Percentiles rank a stretch among this genome's conserved stretches.
phyloP scores from a whole-genome alignment of 2,888 invertebrate genomes.

The Apamea monoglypha region DNA sequence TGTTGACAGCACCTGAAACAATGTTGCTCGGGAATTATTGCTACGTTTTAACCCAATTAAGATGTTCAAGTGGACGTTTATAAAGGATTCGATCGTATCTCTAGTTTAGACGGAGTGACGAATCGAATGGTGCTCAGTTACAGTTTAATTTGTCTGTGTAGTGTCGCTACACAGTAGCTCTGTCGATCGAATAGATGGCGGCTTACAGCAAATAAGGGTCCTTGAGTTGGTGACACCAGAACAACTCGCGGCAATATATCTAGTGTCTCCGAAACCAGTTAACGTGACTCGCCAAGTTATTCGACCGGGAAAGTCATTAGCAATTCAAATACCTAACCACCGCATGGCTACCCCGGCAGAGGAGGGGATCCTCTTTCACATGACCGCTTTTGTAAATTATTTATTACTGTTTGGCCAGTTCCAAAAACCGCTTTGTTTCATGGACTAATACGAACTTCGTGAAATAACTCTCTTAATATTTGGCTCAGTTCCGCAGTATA shows the following conservation, averaged over 20 bases:
- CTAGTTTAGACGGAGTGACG: constrained; percentile 18
- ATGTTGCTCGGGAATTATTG: constrained; percentile 20
- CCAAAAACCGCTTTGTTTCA: constrained; percentile 83
- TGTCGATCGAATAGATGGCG: constrained; percentile 16
- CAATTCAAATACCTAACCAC: constrained; percentile 88
- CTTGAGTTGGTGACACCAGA: constrained; percentile 61
- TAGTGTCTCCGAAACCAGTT: constrained; percentile 80
- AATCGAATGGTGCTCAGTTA: constrained; percentile 23
- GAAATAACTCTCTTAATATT: constrained; percentile 75
- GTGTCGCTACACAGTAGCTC: neutral
- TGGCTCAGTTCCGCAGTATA: constrained; percentile 55
- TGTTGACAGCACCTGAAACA: constrained; percentile 12
- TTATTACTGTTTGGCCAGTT: constrained; percentile 87
- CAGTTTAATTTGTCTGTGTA: constrained; percentile 10
- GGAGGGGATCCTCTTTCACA: constrained; percentile 85
- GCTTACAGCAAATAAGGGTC: constrained; percentile 46
- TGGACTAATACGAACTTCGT: constrained; percentile 75
- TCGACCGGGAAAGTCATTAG: constrained; percentile 85
- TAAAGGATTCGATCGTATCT: constrained; percentile 37
- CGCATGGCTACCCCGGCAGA: constrained; percentile 80
- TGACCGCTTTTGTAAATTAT: constrained; percentile 88
- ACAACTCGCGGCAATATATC: constrained; percentile 74
- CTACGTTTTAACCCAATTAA: constrained; percentile 47
- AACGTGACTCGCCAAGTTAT: constrained; percentile 81
- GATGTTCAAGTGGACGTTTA: constrained; percentile 28